These are phyloP conservation scores for Champsocephalus esox DNA, from an alignment of 2,797 vertebrate genomes.

Conservation along the genomic window DNA sequence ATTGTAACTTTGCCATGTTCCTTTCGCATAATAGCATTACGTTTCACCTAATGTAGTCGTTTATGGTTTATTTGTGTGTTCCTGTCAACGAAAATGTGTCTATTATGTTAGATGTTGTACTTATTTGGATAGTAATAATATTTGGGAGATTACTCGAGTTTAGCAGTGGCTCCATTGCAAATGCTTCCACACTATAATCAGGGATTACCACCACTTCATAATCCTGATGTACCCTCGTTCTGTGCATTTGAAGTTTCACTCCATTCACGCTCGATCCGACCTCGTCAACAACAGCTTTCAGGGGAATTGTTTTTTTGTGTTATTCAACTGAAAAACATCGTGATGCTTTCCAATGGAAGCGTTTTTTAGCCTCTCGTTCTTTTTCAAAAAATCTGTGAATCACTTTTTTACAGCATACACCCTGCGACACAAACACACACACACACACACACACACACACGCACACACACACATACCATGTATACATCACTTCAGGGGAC, in stretches of 20 bases:
- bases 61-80: too few species aligned
- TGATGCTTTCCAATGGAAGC: background rate
- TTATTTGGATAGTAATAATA: constrained; percentile 26
- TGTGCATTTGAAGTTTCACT: constrained; percentile 12
- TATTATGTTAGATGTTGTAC: constrained; percentile 12
- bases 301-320: background rate
- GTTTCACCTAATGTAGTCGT: too few species aligned
- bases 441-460: background rate
- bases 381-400: constrained; percentile 38
- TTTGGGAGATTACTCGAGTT: constrained; percentile 10
- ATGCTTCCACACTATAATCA: constrained; percentile 1
- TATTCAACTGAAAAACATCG: background rate
- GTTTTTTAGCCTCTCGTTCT: constrained; percentile 11
- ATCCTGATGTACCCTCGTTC: constrained; percentile 6
- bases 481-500: too few species aligned
- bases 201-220: constrained; percentile 14
- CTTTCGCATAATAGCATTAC: too few species aligned
- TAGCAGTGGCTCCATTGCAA: constrained; percentile 17
- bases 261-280: background rate
- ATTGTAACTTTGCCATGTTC: too few species aligned
- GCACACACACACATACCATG: too few species aligned
- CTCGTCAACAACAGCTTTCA: background rate
- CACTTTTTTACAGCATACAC: constrained; percentile 14
- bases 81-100: background rate
- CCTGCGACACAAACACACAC: constrained; percentile 10